Base-by-base conservation (phyloP, 1,140 invertebrate species). In the Thalassaphorura encarpata region DNA sequence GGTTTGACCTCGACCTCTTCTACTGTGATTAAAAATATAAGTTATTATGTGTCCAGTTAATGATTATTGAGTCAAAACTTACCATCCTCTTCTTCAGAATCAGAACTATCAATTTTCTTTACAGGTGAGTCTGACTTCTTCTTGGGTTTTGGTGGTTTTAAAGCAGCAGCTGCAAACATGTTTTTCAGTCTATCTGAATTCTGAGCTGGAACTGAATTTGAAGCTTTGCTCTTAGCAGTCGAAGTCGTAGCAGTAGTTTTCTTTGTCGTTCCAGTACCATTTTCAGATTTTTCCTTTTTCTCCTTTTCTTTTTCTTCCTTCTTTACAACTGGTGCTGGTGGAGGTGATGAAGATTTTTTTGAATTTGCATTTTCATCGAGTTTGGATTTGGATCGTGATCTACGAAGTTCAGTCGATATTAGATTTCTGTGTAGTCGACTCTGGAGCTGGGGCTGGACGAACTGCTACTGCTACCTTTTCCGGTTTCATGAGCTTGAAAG, bases 131-230 rank as follows among this genome's bases (percentile, higher is more conserved):
- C 39, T 15, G 3, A 4, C 24, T 41, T 28, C 21, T 43, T 40
- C n/a, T 40, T 40, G 15, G 29, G 3, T 27, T 31, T 28, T 16
- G 27, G 15, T 2, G 58, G 53, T 47, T 55, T 55, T 3, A 47
- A n/a, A 26, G 58, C 46, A 11, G 52, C 39, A 3, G 58, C 18
- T 0, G 58, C 53, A 24, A 60, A 60, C 58, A 60, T 55, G 28
- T n/a, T 51, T 49, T 60, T 60, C 3, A 60, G 28, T 31, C 58
- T 31, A 16, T 52, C 42, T 13, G n/a, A n/a, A n/a, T n/a, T n/a
- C n/a, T n/a, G n/a, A n/a, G n/a, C n/a, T n/a, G n/a, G n/a, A n/a
- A n/a, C n/a, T n/a, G n/a, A n/a, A n/a, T n/a, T 42, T 46, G 49
- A 33, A 16, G 19, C 11, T 29, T 40, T 49, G 19, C n/a, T n/a